Evolutionary conservation across 1,140 invertebrate species (phyloP).

Genomic region (Drosophila orosa): DNA sequence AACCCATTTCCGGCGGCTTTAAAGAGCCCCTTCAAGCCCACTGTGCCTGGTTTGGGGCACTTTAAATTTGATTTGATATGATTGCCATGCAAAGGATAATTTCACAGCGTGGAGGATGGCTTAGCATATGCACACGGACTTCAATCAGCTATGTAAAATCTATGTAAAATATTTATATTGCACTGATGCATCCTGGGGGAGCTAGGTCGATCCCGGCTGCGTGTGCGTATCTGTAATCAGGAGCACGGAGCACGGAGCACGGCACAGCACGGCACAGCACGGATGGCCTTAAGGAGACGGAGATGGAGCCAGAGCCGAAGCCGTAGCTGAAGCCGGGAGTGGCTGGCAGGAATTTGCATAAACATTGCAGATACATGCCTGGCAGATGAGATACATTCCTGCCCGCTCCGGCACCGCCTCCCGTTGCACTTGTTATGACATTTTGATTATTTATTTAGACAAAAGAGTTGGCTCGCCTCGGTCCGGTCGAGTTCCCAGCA

Average conservation of each 20-base stretch:
- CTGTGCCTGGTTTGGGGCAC: constrained; percentile 37
- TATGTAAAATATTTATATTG: constrained; percentile 81
- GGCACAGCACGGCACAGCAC: constrained; percentile 5
- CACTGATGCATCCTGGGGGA: constrained; percentile 66
- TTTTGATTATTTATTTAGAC: constrained; percentile 81
- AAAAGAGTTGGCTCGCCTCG: constrained; percentile 54
- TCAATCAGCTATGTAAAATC: constrained; percentile 82
- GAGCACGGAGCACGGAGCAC: constrained; percentile 21
- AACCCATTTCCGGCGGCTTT: background rate
- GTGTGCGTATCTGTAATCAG: constrained; percentile 66
- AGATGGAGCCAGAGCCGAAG: background rate
- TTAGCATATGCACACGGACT: constrained; percentile 73
- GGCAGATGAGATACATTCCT: constrained; percentile 32
- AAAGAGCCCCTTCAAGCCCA: constrained; percentile 10
- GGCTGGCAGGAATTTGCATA: constrained; percentile 69
- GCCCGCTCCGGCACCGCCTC: background rate
- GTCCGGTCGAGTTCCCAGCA: constrained; percentile 14
- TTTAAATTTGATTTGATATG: constrained; percentile 76
- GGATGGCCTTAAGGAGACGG: constrained; percentile 35
- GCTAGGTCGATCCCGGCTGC: constrained; percentile 27
- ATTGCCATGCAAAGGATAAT: constrained; percentile 63
- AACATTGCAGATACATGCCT: constrained; percentile 60
- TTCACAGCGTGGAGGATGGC: constrained; percentile 37
- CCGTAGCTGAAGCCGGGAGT: background rate
- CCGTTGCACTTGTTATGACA: constrained; percentile 69